A percentile compares a stretch with the other conserved stretches of the same genome.
Evolutionary conservation across 1,140 invertebrate genomes (phyloP).

Genomic region (Drosophila sp.): DNA sequence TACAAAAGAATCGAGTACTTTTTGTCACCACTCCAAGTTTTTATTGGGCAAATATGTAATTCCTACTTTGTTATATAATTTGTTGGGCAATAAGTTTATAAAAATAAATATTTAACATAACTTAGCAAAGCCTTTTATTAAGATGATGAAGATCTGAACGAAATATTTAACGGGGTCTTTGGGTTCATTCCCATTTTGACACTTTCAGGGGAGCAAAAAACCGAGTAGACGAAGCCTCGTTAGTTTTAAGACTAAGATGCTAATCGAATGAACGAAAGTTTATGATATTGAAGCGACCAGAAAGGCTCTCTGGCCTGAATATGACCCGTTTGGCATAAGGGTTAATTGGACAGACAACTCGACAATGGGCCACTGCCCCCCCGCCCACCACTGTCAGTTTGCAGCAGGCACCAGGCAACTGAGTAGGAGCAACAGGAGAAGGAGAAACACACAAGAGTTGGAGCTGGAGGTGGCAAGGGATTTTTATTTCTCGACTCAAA

Average conservation of each 20-base stretch:
- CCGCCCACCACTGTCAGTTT: conserved; percentile 16
- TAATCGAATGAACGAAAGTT: conserved; percentile 3
- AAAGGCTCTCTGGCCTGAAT: conserved; percentile 6
- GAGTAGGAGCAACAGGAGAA: conserved; percentile 24
- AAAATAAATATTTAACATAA: too few relatives aligned
- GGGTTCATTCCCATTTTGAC: neutral
- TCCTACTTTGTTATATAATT: too few relatives aligned
- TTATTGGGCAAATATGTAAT: too few relatives aligned
- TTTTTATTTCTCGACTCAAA: conserved; percentile 17
- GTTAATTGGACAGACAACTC: conserved; percentile 48
- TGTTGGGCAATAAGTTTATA: too few relatives aligned
- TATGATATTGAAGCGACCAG: neutral
- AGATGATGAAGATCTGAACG: too few relatives aligned
- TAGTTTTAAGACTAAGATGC: neutral
- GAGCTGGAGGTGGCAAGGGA: conserved; percentile 14
- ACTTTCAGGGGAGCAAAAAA: neutral
- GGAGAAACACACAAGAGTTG: conserved; percentile 34
- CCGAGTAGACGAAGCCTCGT: neutral
- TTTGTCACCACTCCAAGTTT: too few relatives aligned
- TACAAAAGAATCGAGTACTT: too few relatives aligned
- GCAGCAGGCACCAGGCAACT: conserved; percentile 10
- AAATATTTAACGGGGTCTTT: neutral
- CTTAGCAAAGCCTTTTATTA: too few relatives aligned
- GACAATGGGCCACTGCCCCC: conserved; percentile 40
- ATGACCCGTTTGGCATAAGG: conserved; percentile 31